Conservation (phyloP, 2,113 vertebrate genomes). For the Phainopepla nitens region DNA sequence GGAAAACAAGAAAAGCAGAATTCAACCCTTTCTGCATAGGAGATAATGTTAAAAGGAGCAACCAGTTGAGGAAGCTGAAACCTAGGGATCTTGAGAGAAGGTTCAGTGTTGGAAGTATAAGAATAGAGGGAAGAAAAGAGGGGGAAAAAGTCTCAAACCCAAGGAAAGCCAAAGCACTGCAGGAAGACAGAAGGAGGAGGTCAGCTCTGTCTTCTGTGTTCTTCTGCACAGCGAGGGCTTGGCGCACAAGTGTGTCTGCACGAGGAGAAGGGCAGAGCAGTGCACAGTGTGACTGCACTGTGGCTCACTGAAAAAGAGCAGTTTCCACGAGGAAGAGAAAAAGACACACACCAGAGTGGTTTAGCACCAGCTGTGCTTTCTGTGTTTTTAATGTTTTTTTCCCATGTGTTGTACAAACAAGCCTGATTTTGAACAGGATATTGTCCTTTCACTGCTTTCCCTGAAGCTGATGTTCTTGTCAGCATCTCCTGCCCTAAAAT, state of each 20-base stretch:
- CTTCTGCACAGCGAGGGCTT: fast-evolving
- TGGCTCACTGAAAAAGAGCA: background rate
- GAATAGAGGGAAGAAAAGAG: background rate
- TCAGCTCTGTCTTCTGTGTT: background rate
- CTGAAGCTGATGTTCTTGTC: background rate
- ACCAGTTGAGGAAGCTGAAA: background rate
- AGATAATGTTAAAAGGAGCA: background rate
- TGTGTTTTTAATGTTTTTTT: background rate
- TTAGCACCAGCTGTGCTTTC: background rate
- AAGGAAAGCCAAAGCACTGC: background rate
- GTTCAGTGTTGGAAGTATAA: background rate
- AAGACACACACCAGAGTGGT: background rate
- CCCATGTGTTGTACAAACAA: background rate
- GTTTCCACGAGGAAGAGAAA: background rate
- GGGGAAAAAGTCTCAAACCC: background rate
- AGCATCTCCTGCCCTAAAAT: background rate
- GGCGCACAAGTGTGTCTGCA: fast-evolving
- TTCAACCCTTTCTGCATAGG: background rate
- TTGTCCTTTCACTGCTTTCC: background rate
- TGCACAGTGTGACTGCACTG: background rate
- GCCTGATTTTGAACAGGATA: background rate
- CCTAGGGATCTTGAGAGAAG: background rate
- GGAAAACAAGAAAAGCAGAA: background rate
- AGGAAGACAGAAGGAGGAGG: background rate
- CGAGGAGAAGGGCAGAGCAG: background rate